Conservation (phyloP, 2,888 invertebrate species). For the Osmoderma eremita region DNA sequence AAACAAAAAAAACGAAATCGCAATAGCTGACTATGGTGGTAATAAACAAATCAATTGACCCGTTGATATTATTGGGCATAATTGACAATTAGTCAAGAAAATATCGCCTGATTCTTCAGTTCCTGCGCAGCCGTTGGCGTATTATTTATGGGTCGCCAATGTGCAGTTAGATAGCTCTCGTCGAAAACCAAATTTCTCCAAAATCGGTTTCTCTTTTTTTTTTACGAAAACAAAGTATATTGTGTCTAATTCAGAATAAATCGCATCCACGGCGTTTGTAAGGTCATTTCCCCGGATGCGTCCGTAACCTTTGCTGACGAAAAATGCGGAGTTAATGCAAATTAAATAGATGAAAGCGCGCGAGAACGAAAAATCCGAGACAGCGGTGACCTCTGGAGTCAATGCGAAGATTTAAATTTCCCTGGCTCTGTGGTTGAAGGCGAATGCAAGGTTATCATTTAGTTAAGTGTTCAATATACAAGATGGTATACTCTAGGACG, state of each 20-base stretch:
- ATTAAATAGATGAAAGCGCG: constrained; percentile 33
- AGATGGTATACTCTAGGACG: constrained; percentile 17
- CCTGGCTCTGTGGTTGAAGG: constrained; percentile 29
- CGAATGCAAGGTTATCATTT: constrained; percentile 27
- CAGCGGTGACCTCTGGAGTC: constrained; percentile 26
- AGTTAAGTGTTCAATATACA: constrained; percentile 37
- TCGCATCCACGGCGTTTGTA: constrained; percentile 6
- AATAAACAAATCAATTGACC: background rate
- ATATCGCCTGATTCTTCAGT: background rate
- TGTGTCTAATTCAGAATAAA: constrained; percentile 25
- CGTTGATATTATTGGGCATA: constrained; percentile 2
- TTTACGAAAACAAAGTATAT: constrained; percentile 18
- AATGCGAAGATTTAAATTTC: constrained; percentile 34
- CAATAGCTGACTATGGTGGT: background rate
- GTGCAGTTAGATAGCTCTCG: background rate
- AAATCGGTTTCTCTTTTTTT: background rate
- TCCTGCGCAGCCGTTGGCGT: background rate
- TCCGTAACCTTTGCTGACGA: constrained; percentile 22
- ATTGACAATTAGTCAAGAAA: background rate
- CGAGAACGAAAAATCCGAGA: constrained; percentile 3
- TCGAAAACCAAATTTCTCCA: constrained; percentile 13
- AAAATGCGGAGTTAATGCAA: constrained; percentile 23
- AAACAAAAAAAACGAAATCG: background rate
- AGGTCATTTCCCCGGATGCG: constrained; percentile 22
- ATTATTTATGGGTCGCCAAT: constrained; percentile 1